A percentile compares a stretch with the other conserved stretches of the same genome.
Evolutionary conservation across 2,888 invertebrate species (phyloP).

Genomic region (Aricia artaxerxes): DNA sequence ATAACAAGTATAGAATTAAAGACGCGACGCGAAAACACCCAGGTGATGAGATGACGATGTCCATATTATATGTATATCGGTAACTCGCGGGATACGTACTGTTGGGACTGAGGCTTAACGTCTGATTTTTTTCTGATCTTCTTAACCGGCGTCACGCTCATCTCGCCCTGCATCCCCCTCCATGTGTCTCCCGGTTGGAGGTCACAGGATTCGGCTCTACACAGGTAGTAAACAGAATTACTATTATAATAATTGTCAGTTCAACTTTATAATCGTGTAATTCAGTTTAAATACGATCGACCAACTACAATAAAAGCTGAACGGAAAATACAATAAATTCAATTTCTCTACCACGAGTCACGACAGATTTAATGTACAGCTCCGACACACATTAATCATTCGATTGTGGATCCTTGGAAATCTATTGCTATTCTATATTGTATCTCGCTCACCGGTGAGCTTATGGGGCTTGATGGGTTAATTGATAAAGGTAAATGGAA

Average conservation of each 20-base stretch:
- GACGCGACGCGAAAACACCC: conserved; percentile 31
- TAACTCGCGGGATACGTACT: conserved; percentile 76
- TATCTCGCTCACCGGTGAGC: too few relatives aligned
- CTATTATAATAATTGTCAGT: conserved; percentile 57
- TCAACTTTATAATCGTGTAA: conserved; percentile 2
- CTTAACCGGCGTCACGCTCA: conserved; percentile 87
- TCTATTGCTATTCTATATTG: too few relatives aligned
- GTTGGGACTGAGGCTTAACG: conserved; percentile 85
- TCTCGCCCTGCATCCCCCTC: conserved; percentile 92
- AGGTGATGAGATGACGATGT: conserved; percentile 40
- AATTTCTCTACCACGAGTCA: neutral
- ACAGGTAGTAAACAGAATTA: conserved; percentile 78
- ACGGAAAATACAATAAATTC: neutral
- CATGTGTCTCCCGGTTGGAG: conserved; percentile 85
- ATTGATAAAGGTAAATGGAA: neutral
- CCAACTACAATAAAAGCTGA: conserved; percentile 12
- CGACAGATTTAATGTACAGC: neutral
- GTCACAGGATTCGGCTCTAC: conserved; percentile 95
- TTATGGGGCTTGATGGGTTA: too few relatives aligned
- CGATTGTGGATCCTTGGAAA: too few relatives aligned
- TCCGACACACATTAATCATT: neutral
- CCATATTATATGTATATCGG: conserved; percentile 47
- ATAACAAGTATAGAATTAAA: conserved; percentile 31
- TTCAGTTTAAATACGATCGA: neutral
- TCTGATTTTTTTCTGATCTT: conserved; percentile 87